Evolutionary conservation across 1,140 invertebrate genomes (phyloP), one percentile per base, ranked within the genome.

Genomic region (Drosophila eugracilis): DNA sequence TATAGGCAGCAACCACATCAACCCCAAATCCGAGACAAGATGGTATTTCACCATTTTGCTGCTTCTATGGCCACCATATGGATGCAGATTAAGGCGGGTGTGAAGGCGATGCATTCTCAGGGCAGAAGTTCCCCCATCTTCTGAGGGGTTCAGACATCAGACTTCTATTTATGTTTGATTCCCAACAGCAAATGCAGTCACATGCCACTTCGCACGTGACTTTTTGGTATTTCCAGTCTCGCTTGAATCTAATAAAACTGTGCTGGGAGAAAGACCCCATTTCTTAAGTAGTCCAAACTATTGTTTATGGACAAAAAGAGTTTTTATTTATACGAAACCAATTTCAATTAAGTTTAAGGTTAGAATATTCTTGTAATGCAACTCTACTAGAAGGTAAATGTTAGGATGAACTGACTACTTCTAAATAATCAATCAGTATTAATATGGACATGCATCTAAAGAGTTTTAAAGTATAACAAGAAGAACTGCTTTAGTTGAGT

Each of bases 161-260:
- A n/a, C n/a, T n/a, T 80, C 57, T 69, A 84, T 83, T 60, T 77
- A 57, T 75, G 72, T 67, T 67, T 58, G 60, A 60, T 65, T 75
- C 49, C 55, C 37, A 55, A 52, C 39, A 47, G 50, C 36, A 83
- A 83, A 81, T 76, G 77, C 77, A 65, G 14, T 41, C 22, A 39
- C 41, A 44, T 60, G 19, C 22, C 53, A 48, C 44, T 32, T 9
- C 37, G 79, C 79, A 86, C 77, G 81, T 85, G 81, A 86, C 81
- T 78, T 77, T 81, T 32, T 1, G 42, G 45, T 47, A 70, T 74
- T 72, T 32, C 9, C 28, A 32, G 32, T 45, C 17, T 28, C 22
- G 15, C 42, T 17, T 15, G 14, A 48, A 17, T 41, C 17, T 22
- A 45, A 14, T 45, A 50, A 7, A 24, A 44, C 24, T 19, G 52